Percentiles rank a stretch among this genome's conserved stretches.
Evolutionary conservation across 1,140 invertebrate species (phyloP).

Genomic region (Drosophila subpulchrella): DNA sequence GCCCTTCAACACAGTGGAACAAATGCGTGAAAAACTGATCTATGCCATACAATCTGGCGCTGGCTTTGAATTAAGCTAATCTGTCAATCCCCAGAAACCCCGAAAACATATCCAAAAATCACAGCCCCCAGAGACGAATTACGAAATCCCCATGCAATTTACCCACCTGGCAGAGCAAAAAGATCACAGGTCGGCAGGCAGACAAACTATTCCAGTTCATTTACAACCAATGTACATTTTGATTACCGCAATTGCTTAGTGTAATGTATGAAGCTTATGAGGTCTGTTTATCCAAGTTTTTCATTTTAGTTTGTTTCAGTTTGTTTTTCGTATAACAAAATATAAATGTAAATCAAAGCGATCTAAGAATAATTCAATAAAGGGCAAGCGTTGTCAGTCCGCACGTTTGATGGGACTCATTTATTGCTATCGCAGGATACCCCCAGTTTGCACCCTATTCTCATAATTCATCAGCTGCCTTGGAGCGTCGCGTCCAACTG

Average conservation of each 20-base stretch:
- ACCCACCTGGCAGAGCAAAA: conserved; percentile 23
- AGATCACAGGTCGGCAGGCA: conserved; percentile 12
- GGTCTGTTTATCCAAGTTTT: conserved; percentile 67
- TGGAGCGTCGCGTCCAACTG: conserved; percentile 21
- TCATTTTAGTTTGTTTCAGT: conserved; percentile 46
- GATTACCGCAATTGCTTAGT: conserved; percentile 66
- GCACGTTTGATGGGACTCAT: conserved; percentile 12
- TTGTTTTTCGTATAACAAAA: conserved; percentile 63
- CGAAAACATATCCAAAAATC: conserved; percentile 55
- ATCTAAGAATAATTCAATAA: conserved; percentile 33
- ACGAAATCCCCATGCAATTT: conserved; percentile 6
- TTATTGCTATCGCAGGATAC: neutral
- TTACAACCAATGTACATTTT: conserved; percentile 62
- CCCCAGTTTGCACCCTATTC: neutral
- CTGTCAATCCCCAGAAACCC: conserved; percentile 7
- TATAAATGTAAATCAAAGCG: conserved; percentile 58
- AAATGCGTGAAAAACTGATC: conserved; percentile 93
- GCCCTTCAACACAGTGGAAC: conserved; percentile 92
- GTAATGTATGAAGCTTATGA: conserved; percentile 73
- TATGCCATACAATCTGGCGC: conserved; percentile 97
- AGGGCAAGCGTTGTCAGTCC: conserved; percentile 24
- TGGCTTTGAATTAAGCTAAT: conserved; percentile 97
- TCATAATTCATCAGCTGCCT: conserved; percentile 13
- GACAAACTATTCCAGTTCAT: conserved; percentile 64
- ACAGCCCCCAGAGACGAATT: conserved; percentile 32